Evolutionary conservation across 2,888 invertebrate genomes (phyloP).

Genomic region (Orchesellides sinensis): DNA sequence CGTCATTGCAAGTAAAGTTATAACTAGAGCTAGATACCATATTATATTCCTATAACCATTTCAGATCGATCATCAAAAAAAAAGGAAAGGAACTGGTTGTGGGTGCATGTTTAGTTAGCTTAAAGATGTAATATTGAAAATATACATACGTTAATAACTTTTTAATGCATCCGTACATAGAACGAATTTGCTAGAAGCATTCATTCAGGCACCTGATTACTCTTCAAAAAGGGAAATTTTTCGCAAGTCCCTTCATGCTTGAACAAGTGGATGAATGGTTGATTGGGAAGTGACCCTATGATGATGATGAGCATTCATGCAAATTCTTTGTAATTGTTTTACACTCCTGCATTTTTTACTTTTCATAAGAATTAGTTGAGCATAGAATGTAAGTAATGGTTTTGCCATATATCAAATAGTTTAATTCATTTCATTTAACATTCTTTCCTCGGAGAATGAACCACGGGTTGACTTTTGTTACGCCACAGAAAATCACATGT

Average conservation of each 20-base stretch:
- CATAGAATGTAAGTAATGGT: too few species aligned
- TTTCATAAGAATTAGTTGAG: too few species aligned
- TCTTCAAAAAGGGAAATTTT: not conserved
- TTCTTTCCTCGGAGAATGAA: too few species aligned
- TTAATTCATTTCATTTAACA: too few species aligned
- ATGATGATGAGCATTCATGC: slow-evolving; percentile 31
- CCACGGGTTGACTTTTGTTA: too few species aligned
- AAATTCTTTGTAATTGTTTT: slow-evolving; percentile 16
- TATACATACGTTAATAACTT: not conserved
- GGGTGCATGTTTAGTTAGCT: not conserved
- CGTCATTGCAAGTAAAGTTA: not conserved
- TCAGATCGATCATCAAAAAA: slow-evolving; percentile 29
- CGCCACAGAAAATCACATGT: too few species aligned
- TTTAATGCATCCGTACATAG: not conserved
- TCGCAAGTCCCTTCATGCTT: not conserved
- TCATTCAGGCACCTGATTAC: not conserved
- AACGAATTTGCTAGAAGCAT: not conserved
- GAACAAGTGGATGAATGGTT: not conserved
- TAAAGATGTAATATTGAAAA: not conserved
- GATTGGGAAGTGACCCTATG: not conserved
- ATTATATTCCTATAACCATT: slow-evolving; percentile 18
- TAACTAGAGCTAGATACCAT: not conserved
- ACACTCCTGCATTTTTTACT: not conserved
- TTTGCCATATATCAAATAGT: too few species aligned
- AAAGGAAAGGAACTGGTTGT: slow-evolving; percentile 51